Evolutionary conservation across 2,888 invertebrate species (phyloP), one percentile per base, ranked within the genome.

Genomic region (Leucania comma): DNA sequence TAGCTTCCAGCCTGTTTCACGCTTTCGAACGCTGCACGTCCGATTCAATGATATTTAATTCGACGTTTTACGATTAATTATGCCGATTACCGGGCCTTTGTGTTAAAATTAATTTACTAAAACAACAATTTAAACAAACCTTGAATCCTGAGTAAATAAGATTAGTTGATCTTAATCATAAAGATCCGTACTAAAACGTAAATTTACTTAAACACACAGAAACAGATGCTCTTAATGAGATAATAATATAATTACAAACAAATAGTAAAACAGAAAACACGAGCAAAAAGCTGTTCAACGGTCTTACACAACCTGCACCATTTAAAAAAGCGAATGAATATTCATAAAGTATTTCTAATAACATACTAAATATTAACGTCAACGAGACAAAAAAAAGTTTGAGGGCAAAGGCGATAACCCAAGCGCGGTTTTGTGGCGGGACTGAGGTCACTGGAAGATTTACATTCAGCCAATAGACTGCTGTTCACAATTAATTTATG

Each of bases 1-100:
- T 90, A 89, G 91, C 91, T 92, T 88, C 91, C 87, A 90, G 89
- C 87, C 90, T 90, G 90, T 92, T 92, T 90, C 73, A 80, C 72
- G 81, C 78, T 85, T 78, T 73, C 71, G 72, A 85, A 80, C 72
- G 67, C 73, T 75, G 77, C 83, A 82, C 68, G 72, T 66, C 82
- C 72, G 59, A 82, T 76, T 80, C 71, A 68, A 72, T 68, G 68
- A 80, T 67, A 66, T 74, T 76, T 72, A 74, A 80, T 84, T 84
- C 65, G 65, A 79, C 50, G 57, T 69, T 69, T 60, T 66, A 70
- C 75, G 68, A 84, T 75, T 79, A 60, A 82, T 84, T 80, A 69
- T 67, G 56, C 63, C 32, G 24, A 81, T 69, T 72, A 62, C 63
- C 66, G 65, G 51, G 56, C 22, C 29, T 68, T 59, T 59, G n/a